Evolutionary conservation across 2,113 vertebrate species (phyloP).

Genomic region (Butastur rufipennis): DNA sequence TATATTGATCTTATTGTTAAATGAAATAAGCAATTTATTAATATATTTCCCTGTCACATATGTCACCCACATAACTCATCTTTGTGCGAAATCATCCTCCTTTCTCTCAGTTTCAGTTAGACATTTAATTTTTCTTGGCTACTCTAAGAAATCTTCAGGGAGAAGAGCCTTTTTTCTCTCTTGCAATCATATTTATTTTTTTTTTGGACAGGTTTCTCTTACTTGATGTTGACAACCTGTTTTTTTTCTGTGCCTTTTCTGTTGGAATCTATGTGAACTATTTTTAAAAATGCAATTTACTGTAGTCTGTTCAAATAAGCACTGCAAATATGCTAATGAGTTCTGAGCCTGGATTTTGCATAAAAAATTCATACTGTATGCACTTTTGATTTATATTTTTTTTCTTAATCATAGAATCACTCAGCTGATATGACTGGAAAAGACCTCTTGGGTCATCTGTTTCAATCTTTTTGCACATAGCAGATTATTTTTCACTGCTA

Average conservation of each 20-base stretch:
- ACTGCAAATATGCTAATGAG: not conserved
- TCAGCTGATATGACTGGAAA: not conserved
- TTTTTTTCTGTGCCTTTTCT: not conserved
- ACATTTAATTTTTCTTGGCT: not conserved
- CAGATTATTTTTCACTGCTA: not conserved
- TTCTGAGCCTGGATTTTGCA: constrained; percentile 19
- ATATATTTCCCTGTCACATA: not conserved
- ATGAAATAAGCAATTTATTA: not conserved
- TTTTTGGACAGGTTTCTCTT: not conserved
- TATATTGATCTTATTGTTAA: not conserved
- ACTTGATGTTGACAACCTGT: not conserved
- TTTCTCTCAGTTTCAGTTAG: not conserved
- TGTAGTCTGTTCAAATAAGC: not conserved
- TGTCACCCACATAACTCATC: not conserved
- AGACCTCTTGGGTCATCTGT: not conserved
- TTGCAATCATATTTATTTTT: not conserved
- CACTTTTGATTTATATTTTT: not conserved
- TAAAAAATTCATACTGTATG: not conserved
- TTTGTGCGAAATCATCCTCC: not conserved
- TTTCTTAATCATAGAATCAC: not conserved
- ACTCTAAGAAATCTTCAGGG: not conserved
- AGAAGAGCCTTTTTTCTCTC: not conserved
- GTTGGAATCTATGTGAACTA: not conserved
- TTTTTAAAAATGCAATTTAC: constrained; percentile 19
- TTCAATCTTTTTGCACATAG: not conserved